Evolutionary conservation across 2,113 vertebrate genomes (phyloP).

Genomic region (Pollimyrus isidori): DNA sequence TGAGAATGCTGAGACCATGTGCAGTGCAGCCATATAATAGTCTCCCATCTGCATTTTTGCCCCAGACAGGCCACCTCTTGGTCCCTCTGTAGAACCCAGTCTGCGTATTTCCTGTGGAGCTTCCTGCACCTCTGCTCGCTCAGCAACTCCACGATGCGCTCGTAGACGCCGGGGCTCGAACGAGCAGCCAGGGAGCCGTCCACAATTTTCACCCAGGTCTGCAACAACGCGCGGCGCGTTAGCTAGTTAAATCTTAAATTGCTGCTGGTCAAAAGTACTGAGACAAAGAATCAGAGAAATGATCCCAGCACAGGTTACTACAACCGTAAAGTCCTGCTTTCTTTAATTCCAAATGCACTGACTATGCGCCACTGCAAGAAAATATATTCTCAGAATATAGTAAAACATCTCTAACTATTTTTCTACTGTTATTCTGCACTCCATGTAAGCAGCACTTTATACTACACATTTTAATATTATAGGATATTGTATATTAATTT

Average conservation of each 20-base stretch:
- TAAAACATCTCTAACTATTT: neutral
- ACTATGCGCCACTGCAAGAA: neutral
- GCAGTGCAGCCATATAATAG: neutral
- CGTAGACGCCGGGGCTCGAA: constrained; percentile 39
- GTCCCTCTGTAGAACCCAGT: constrained; percentile 50
- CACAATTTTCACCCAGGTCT: constrained; percentile 54
- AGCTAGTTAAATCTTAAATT: neutral
- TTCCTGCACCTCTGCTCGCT: constrained; percentile 39
- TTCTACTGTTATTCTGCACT: neutral
- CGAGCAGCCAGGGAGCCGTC: constrained; percentile 39
- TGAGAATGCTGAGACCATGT: neutral
- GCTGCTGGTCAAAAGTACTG: neutral
- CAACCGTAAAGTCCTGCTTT: neutral
- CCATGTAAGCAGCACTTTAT: neutral
- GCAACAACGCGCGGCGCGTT: constrained; percentile 2
- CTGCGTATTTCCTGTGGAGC: constrained; percentile 48
- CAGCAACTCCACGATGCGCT: constrained; percentile 47
- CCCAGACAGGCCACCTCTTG: constrained; percentile 41
- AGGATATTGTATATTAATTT: neutral
- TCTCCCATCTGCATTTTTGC: neutral
- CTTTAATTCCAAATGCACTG: neutral
- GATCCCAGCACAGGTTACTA: neutral
- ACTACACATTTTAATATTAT: neutral
- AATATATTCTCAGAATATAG: neutral
- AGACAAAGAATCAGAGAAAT: neutral